Evolutionary conservation across 1,140 invertebrate species (phyloP).

Genomic region (Phenacoccus solenopsis): DNA sequence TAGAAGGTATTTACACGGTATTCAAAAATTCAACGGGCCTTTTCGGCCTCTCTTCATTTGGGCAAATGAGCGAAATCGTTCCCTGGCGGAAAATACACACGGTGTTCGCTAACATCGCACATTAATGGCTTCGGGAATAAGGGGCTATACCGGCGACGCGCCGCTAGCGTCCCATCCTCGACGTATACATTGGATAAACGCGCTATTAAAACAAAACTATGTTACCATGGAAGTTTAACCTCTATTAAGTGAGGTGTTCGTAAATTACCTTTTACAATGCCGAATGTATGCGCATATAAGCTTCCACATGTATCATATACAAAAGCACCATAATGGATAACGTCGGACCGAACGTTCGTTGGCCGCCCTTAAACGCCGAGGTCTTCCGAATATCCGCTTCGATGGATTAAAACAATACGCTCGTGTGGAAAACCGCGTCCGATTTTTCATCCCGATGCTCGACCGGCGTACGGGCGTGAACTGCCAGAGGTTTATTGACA

Average conservation of each 20-base stretch:
- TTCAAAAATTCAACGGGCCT: background rate
- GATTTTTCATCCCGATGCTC: background rate
- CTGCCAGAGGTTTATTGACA: background rate
- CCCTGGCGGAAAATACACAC: background rate
- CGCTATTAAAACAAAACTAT: conserved; percentile 2
- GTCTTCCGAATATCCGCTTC: background rate
- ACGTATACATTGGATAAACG: background rate
- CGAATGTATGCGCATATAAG: no score
- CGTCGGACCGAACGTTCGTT: background rate
- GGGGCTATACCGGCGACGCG: no score
- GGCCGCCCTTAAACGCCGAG: background rate
- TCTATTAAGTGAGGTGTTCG: conserved; percentile 1
- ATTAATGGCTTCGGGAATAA: conserved; percentile 1
- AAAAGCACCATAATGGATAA: background rate
- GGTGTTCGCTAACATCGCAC: background rate
- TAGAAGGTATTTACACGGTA: background rate
- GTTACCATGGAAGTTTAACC: conserved; percentile 1
- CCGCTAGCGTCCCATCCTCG: no score
- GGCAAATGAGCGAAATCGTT: background rate
- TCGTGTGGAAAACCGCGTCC: background rate
- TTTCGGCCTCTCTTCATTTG: background rate
- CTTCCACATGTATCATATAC: background rate
- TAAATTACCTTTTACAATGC: conserved; percentile 3
- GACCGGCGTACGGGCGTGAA: background rate
- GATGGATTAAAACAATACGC: background rate